Evolutionary conservation across 1,140 invertebrate species (phyloP), one percentile per base, ranked within the genome.

Genomic region (Latrodectus geometricus): DNA sequence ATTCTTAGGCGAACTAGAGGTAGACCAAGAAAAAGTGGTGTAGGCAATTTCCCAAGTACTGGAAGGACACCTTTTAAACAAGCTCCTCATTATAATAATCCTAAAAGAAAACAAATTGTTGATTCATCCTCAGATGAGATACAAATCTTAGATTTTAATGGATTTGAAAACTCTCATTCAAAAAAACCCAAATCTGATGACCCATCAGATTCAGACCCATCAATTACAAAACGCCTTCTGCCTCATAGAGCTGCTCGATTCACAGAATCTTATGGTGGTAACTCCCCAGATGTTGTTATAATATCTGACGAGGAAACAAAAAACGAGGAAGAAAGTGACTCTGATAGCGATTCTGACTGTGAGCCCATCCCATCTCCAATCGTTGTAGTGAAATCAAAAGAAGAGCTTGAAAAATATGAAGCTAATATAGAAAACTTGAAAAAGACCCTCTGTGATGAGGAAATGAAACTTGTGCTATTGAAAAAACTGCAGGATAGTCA

Each of bases 401-500:
- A 88, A 77, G 87, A 88, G 21, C 66, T 91, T 54, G 85, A 90
- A 78, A 91, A 95, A 90, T 93, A 95, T 9, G 95, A 97, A 90
- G 93, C 94, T 87, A 93, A 93, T 20, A 91, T 98, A 35, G 93
- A 95, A 52, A 94, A 95, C 88, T 91, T 97, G 72, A 92, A 95
- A 65, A 96, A 97, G 90, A 95, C 97, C 89, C 91, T 99, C 49
- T 93, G 97, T 88, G 97, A 97, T 76, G 97, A 99, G 91, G 98
- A 99, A 91, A 97, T 97, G 91, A 97, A 98, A 90, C 92, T 99
- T 89, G 96, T 98, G 80, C 92, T 99, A 87, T 91, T 99, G 88
- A 96, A 98, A 90, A 98, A 98, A 91, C 92, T 99, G 68, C 94
- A 95, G 73, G 97, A 98, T 90, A 97, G 96, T 84, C 97, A 99